Evolutionary conservation across 2,797 vertebrate genomes (phyloP), one percentile per base, ranked within the genome.

Genomic region (Philypnodon macrostomus): DNA sequence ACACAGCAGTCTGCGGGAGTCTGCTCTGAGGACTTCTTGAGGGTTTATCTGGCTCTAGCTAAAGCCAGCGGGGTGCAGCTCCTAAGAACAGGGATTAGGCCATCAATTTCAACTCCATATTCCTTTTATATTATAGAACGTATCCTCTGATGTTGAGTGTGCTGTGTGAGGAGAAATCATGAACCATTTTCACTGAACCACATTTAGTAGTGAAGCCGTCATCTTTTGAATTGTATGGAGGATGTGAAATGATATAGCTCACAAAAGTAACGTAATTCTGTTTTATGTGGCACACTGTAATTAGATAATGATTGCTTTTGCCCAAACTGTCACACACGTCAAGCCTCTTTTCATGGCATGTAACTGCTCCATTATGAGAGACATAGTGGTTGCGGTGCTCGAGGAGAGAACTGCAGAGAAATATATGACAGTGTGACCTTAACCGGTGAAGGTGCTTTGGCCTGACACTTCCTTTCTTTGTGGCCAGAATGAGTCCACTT

Each of bases 401-500:
- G 37, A 19, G 16, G 37, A 19, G 16, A 58, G 15, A 30, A 2
- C 32, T 17, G 36, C 51, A 32, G 60, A 42, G 40, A 27, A 60
- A 39, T 39, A 54, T 27, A 47, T 47, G 46, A 53, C 48, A 35
- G 44, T 63, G 63, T 78, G 67, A 79, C 76, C 67, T 63, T 49
- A 38, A 1, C 41, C 50, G n/a, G 58, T 53, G 41, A 23, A 13
- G 52, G 24, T 63, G 71, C 47, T 61, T 15, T 36, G 59, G 40
- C 45, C 54, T 12, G 51, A 7, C 34, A 68, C 53, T 15, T 48
- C 42, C 50, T 50, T 29, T 42, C 34, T 27, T 34, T 2, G 13
- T 48, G 29, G 15, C 47, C 37, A 39, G 27, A 47, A 48, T 40
- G 56, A 54, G 37, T 5, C 53, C 52, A 47, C 47, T 54, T 70